Percentiles rank a stretch among this genome's conserved stretches.
phyloP scores from a whole-genome alignment of 2,888 invertebrate species.

The Leptopilina myrica region DNA sequence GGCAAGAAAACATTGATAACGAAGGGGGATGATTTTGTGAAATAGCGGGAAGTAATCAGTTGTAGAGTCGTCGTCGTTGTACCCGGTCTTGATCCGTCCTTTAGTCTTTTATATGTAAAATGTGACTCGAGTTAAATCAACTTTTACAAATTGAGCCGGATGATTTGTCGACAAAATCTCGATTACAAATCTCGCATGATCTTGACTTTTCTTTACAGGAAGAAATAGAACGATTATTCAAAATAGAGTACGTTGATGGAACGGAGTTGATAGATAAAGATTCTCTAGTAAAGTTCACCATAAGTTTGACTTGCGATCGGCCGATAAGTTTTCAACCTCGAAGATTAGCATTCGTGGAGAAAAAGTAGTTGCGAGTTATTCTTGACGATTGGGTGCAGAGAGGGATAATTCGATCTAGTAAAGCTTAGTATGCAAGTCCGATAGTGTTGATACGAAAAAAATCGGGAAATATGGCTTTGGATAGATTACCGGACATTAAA shows the following conservation, averaged over 20 bases:
- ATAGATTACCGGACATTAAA: slow-evolving; percentile 63
- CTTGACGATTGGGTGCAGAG: slow-evolving; percentile 41
- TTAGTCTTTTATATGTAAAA: too few species aligned
- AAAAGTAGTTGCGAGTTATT: slow-evolving; percentile 44
- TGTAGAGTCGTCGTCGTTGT: too few species aligned
- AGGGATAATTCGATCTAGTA: slow-evolving; percentile 51
- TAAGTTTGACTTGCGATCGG: slow-evolving; percentile 18
- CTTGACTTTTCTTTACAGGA: neutral
- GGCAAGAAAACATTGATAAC: too few species aligned
- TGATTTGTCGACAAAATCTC: neutral
- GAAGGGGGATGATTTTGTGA: too few species aligned
- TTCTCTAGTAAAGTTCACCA: neutral
- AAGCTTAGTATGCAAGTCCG: slow-evolving; percentile 59
- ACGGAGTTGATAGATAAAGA: neutral
- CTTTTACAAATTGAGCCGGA: neutral
- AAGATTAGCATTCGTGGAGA: slow-evolving; percentile 26
- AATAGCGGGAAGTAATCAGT: too few species aligned
- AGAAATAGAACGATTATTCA: neutral
- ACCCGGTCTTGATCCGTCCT: too few species aligned
- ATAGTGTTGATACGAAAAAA: slow-evolving; percentile 59
- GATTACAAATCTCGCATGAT: neutral
- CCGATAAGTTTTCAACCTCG: slow-evolving; percentile 30
- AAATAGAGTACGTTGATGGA: neutral
- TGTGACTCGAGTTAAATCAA: too few species aligned
- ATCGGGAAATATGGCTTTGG: slow-evolving; percentile 60